phyloP scores from a whole-genome alignment of 2,888 invertebrate genomes.

The Clostera curtula region DNA sequence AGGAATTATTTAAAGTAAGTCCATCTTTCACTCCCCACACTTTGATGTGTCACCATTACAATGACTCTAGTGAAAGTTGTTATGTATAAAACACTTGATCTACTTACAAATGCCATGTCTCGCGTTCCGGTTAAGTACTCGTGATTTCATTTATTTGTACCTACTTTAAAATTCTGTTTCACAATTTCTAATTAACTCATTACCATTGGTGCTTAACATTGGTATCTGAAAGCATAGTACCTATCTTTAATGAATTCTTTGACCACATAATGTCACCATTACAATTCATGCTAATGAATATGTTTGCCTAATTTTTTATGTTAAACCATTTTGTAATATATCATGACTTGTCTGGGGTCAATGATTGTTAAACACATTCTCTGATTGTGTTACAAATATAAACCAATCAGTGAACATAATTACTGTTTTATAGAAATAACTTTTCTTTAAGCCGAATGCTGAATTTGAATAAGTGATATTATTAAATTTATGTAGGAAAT shows the following conservation, averaged over 20 bases:
- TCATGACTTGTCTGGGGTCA: conserved; percentile 23
- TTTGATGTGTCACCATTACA: conserved; percentile 76
- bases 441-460: no score
- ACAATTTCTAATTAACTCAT: conserved; percentile 72
- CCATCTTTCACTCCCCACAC: conserved; percentile 72
- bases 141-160: conserved; percentile 74
- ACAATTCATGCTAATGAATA: conserved; percentile 33
- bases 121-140: conserved; percentile 75
- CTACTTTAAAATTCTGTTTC: conserved; percentile 71
- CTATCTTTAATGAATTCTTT: conserved; percentile 37
- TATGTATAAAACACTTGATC: conserved; percentile 76
- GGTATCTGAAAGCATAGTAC: conserved; percentile 30
- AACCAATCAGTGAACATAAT: no score
- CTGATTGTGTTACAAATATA: no score
- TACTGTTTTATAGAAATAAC: no score
- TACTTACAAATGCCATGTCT: conserved; percentile 76
- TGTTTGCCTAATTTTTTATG: conserved; percentile 31
- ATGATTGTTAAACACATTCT: conserved; percentile 13
- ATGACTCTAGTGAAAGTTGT: conserved; percentile 75
- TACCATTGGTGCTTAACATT: conserved; percentile 51
- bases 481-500: no score
- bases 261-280: conserved; percentile 29
- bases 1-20: conserved; percentile 89
- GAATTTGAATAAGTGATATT: no score
- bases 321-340: conserved; percentile 26